phyloP scores from a whole-genome alignment of 2,797 vertebrate genomes.

The Thunnus albacares region DNA sequence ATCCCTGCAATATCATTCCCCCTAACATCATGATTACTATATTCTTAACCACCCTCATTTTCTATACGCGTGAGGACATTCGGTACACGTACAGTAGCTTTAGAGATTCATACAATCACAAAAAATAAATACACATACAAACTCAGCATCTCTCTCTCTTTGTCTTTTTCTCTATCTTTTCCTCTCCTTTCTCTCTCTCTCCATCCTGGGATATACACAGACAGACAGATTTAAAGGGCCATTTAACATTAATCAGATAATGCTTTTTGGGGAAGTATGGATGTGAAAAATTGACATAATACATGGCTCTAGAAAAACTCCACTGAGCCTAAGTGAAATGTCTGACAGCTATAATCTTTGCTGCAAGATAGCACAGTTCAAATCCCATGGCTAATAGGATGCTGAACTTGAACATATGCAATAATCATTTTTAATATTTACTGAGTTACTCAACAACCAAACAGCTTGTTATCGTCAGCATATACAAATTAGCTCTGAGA shows the following conservation, averaged over 20 bases:
- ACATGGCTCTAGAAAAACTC: background rate
- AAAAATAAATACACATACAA: constrained; percentile 1
- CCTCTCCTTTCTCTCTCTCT: background rate
- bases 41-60: background rate
- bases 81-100: background rate
- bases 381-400: constrained; percentile 11
- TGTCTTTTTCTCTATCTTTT: background rate
- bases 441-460: constrained; percentile 29
- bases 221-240: constrained; percentile 19
- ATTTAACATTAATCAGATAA: constrained; percentile 23
- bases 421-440: constrained; percentile 12
- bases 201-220: background rate
- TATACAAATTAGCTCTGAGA: constrained; percentile 4
- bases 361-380: background rate
- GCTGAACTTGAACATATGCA: constrained; percentile 18
- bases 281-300: background rate
- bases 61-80: background rate
- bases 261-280: constrained; percentile 15
- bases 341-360: constrained; percentile 30
- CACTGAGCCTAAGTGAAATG: background rate
- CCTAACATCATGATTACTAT: background rate
- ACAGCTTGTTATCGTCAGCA: constrained; percentile 20
- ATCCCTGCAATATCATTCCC: background rate
- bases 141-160: background rate
- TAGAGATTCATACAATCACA: constrained; percentile 17